Evolutionary conservation across 2,113 vertebrate genomes (phyloP).

Genomic region (Pionites leucogaster): DNA sequence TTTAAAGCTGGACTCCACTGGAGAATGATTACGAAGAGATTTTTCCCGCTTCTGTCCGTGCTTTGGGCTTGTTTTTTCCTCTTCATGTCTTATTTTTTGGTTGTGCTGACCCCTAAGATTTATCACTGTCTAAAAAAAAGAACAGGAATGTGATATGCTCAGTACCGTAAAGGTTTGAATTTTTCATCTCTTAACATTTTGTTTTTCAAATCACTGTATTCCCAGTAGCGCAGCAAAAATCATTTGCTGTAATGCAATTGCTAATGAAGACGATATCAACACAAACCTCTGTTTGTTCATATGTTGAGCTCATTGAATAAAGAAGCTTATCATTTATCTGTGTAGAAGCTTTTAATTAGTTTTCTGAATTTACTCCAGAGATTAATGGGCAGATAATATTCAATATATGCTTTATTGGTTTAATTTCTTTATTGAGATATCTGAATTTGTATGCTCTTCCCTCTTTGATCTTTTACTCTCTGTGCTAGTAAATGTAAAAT

Average conservation of each 20-base stretch:
- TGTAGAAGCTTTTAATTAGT: constrained; percentile 64
- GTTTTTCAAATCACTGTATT: constrained; percentile 48
- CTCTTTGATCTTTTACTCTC: constrained; percentile 16
- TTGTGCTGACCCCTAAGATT: neutral
- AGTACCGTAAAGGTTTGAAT: neutral
- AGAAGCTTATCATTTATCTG: constrained; percentile 59
- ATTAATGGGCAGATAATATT: constrained; percentile 59
- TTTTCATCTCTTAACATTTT: constrained; percentile 30
- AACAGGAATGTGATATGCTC: neutral
- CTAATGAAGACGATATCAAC: constrained; percentile 51
- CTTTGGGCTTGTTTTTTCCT: neutral
- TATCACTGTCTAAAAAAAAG: neutral
- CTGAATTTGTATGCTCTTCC: neutral
- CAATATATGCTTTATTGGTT: constrained; percentile 57
- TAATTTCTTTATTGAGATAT: constrained; percentile 45
- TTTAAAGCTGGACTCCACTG: neutral
- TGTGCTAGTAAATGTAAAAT: neutral
- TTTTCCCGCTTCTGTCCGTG: neutral
- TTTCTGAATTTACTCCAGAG: constrained; percentile 64
- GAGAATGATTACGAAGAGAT: neutral
- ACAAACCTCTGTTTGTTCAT: constrained; percentile 53
- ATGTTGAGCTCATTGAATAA: constrained; percentile 58
- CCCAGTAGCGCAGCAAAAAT: constrained; percentile 47
- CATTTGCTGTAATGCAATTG: constrained; percentile 56
- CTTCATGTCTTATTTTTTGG: neutral